Evolutionary conservation across 37 sponge, comb jelly and placozoan species (phyloP).

Genomic region (Beroe ovata): DNA sequence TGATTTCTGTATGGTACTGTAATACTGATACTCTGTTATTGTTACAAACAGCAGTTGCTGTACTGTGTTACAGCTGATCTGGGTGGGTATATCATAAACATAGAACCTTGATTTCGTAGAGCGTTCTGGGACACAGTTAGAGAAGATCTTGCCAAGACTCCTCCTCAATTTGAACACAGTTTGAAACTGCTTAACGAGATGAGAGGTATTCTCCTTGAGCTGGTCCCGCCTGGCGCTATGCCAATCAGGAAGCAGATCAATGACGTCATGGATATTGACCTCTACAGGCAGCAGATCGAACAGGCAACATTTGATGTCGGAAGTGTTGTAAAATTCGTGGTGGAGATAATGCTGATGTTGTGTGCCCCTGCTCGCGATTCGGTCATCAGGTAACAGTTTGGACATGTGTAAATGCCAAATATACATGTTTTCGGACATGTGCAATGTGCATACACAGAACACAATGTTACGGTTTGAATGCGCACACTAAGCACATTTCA

Average conservation of each 20-base stretch:
- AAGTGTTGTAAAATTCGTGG: slow-evolving; percentile 21
- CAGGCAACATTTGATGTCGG: neutral
- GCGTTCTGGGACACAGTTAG: slow-evolving; percentile 63
- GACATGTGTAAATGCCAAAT: too few species aligned
- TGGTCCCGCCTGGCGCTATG: slow-evolving; percentile 6
- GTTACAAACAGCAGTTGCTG: too few species aligned
- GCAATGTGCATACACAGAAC: too few species aligned
- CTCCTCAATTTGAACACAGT: slow-evolving; percentile 56
- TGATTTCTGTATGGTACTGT: too few species aligned
- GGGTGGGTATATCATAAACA: too few species aligned
- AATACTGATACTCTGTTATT: too few species aligned
- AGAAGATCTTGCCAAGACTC: slow-evolving; percentile 7
- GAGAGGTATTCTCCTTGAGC: slow-evolving; percentile 6
- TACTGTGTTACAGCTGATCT: too few species aligned
- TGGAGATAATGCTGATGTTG: slow-evolving; percentile 12
- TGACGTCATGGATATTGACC: slow-evolving; percentile 38
- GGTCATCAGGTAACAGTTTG: neutral
- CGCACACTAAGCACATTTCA: too few species aligned
- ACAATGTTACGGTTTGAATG: too few species aligned
- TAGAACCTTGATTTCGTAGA: neutral
- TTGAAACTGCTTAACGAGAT: neutral
- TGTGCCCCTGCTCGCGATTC: slow-evolving; percentile 57
- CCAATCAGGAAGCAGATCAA: slow-evolving; percentile 9
- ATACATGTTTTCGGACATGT: too few species aligned
- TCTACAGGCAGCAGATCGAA: slow-evolving; percentile 60